phyloP scores from a whole-genome alignment of 1,140 invertebrate species.

The Eufriesea mexicana region DNA sequence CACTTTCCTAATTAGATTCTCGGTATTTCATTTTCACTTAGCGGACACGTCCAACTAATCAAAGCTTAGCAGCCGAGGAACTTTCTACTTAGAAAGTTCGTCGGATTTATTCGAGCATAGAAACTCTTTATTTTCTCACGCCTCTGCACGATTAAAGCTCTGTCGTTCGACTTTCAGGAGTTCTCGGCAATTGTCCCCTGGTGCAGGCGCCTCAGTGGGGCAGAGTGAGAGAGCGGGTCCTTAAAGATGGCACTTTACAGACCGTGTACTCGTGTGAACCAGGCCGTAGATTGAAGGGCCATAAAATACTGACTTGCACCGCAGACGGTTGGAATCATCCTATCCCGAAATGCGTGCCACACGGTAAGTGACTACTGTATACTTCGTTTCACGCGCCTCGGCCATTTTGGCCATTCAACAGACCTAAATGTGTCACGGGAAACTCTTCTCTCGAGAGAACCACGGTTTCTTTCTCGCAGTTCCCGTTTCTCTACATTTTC shows the following conservation, averaged over 20 bases:
- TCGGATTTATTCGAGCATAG: not conserved
- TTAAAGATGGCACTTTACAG: constrained; percentile 73
- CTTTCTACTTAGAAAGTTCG: not conserved
- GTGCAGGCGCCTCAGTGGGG: constrained; percentile 74
- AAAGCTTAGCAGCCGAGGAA: too few species aligned
- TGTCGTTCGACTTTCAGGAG: constrained; percentile 64
- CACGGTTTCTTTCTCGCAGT: too few species aligned
- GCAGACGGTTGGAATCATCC: constrained; percentile 73
- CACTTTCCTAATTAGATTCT: too few species aligned
- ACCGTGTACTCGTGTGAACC: constrained; percentile 75
- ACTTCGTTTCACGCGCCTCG: constrained; percentile 12
- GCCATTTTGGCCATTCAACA: not conserved
- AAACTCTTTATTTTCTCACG: not conserved
- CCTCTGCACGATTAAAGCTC: constrained; percentile 5
- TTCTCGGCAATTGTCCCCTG: constrained; percentile 68
- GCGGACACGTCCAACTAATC: too few species aligned
- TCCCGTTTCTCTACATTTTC: too few species aligned
- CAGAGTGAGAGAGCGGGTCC: constrained; percentile 68
- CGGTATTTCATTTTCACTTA: too few species aligned
- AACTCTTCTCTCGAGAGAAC: not conserved
- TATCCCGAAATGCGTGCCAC: constrained; percentile 72
- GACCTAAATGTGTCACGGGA: not conserved
- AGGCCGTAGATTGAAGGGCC: constrained; percentile 73
- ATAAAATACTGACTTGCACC: constrained; percentile 75
- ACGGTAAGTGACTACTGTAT: constrained; percentile 64